Conservation (phyloP, 2,888 invertebrate genomes). For the Ariolimax columbianus region DNA sequence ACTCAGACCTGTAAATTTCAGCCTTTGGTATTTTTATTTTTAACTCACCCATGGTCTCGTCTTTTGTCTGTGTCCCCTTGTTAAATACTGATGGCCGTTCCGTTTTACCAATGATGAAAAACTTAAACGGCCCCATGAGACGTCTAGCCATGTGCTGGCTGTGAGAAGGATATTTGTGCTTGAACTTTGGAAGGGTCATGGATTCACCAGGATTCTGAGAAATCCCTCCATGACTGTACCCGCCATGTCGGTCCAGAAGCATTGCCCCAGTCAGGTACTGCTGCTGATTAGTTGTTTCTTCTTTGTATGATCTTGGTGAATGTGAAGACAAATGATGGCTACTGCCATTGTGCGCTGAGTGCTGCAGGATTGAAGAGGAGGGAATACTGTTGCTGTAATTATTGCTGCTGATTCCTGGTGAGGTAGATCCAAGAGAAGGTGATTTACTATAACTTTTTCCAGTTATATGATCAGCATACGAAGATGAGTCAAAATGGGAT, state of each 20-base stretch:
- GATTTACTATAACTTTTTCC: slow-evolving; percentile 48
- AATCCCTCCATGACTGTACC: slow-evolving; percentile 36
- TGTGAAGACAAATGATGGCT: slow-evolving; percentile 41
- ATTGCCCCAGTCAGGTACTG: slow-evolving; percentile 35
- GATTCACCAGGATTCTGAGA: slow-evolving; percentile 41
- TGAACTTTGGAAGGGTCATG: slow-evolving; percentile 51
- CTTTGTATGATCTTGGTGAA: slow-evolving; percentile 49
- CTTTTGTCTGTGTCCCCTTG: slow-evolving; percentile 47
- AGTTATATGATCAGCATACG: slow-evolving; percentile 41
- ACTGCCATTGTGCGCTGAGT: slow-evolving; percentile 50
- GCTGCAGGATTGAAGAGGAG: slow-evolving; percentile 44
- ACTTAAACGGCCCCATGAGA: slow-evolving; percentile 45
- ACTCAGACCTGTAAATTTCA: slow-evolving; percentile 46
- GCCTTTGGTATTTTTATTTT: slow-evolving; percentile 51
- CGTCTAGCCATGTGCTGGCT: slow-evolving; percentile 43
- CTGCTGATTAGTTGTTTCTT: slow-evolving; percentile 37
- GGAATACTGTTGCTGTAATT: slow-evolving; percentile 45
- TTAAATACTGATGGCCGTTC: slow-evolving; percentile 47
- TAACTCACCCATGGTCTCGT: slow-evolving; percentile 44
- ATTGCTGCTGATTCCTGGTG: slow-evolving; percentile 46
- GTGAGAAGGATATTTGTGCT: slow-evolving; percentile 47
- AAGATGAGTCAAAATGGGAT: slow-evolving; percentile 41
- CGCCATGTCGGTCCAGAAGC: slow-evolving; percentile 39
- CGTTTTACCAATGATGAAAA: slow-evolving; percentile 49
- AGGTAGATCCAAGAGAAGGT: slow-evolving; percentile 48